phyloP scores from a whole-genome alignment of 92 coral and sea anemone species.

The Plumapathes pennacea region DNA sequence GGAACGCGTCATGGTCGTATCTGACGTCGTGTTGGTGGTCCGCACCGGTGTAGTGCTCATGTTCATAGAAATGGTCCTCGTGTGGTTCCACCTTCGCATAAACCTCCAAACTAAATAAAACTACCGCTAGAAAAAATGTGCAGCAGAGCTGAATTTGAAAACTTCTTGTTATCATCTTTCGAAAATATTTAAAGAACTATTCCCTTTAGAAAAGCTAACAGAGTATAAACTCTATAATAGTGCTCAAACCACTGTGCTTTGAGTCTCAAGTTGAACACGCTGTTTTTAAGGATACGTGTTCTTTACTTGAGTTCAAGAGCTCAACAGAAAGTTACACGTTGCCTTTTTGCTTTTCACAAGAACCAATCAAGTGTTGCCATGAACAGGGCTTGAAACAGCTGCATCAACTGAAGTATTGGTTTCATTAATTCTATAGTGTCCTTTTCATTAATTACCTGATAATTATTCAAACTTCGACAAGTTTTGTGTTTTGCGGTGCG shows the following conservation, averaged over 20 bases:
- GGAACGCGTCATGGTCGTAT: constrained; percentile 95
- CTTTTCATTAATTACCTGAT: constrained; percentile 1
- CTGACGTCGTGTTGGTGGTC: constrained; percentile 69
- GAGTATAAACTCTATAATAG: too few species aligned
- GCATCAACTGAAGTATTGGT: constrained; percentile 14
- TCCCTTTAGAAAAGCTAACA: too few species aligned
- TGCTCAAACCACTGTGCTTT: too few species aligned
- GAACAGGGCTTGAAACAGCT: constrained; percentile 21
- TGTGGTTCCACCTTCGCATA: constrained; percentile 63
- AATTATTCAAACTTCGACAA: constrained; percentile 7
- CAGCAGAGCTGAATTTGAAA: neutral
- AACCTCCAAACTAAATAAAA: constrained; percentile 5
- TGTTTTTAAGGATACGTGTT: too few species aligned
- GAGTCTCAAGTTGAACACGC: too few species aligned
- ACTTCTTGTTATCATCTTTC: too few species aligned
- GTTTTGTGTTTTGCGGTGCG: neutral
- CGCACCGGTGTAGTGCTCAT: constrained; percentile 72
- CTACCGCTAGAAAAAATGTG: neutral
- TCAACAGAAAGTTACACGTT: neutral
- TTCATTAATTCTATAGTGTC: constrained; percentile 6
- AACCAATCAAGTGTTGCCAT: constrained; percentile 38
- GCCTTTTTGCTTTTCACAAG: constrained; percentile 18
- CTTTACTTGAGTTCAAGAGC: constrained; percentile 2
- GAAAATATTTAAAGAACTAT: too few species aligned
- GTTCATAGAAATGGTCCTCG: constrained; percentile 81